Percentiles rank a stretch among this genome's conserved stretches.
Evolutionary conservation across 2,113 vertebrate species (phyloP).

Genomic region (Anhinga rufa): DNA sequence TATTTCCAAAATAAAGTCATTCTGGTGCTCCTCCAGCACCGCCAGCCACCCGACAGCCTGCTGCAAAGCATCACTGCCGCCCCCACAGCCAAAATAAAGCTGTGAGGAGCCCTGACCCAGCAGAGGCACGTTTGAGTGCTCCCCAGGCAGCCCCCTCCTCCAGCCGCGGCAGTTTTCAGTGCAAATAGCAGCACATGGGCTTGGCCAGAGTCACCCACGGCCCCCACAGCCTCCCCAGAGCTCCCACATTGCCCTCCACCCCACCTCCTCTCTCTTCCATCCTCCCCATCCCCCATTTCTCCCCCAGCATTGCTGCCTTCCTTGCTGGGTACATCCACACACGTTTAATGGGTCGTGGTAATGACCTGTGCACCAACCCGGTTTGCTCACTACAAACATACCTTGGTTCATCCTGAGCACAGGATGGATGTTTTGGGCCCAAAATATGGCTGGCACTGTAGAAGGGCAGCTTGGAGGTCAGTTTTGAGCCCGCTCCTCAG

Average conservation of each 20-base stretch:
- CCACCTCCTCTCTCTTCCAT: neutral
- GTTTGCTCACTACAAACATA: neutral
- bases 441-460: fast-evolving
- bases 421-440: neutral
- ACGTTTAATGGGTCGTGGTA: fast-evolving
- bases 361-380: neutral
- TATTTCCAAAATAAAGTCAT: slow-evolving; percentile 70
- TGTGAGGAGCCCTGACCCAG: slow-evolving; percentile 14
- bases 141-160: slow-evolving; percentile 15
- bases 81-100: slow-evolving; percentile 3
- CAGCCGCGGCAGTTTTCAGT: neutral
- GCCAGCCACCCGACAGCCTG: neutral
- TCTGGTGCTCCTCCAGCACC: slow-evolving; percentile 44
- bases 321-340: fast-evolving
- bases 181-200: neutral
- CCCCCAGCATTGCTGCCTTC: neutral
- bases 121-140: neutral
- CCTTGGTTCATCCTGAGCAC: neutral
- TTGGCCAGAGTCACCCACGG: fast-evolving
- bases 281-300: neutral
- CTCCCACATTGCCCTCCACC: fast-evolving
- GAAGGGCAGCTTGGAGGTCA: fast-evolving
- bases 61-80: neutral
- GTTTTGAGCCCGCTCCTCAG: neutral
- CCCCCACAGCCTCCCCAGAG: neutral